phyloP scores from a whole-genome alignment of 37 sponge, comb jelly and placozoan genomes.

The Corticium candelabrum region DNA sequence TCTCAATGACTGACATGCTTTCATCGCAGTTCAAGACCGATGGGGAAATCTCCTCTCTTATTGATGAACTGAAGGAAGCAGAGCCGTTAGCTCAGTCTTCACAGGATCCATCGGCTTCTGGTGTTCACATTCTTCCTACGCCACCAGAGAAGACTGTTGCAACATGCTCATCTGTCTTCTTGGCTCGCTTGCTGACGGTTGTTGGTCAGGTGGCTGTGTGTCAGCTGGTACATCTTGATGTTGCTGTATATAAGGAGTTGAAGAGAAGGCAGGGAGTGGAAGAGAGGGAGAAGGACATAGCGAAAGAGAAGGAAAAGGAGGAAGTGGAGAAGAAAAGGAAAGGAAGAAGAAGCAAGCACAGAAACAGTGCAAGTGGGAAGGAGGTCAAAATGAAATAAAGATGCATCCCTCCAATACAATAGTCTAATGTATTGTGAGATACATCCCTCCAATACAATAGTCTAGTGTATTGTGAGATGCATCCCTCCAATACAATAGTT shows the following conservation, averaged over 20 bases:
- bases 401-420: no score
- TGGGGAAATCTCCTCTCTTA: background rate
- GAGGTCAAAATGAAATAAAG: background rate
- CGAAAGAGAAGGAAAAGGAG: background rate
- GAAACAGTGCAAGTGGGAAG: no score
- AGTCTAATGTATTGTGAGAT: no score
- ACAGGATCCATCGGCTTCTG: background rate
- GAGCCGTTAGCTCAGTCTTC: background rate
- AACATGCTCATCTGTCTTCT: slow-evolving; percentile 10
- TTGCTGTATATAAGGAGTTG: slow-evolving; percentile 25
- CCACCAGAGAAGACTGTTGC: background rate
- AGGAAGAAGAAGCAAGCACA: no score
- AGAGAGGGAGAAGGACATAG: slow-evolving; percentile 15
- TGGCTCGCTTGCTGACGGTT: slow-evolving; percentile 44
- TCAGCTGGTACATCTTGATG: slow-evolving; percentile 51
- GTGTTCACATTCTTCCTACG: background rate
- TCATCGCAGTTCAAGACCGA: background rate
- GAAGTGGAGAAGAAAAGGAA: slow-evolving; percentile 2
- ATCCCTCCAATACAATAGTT: no score
- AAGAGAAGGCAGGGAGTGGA: slow-evolving; percentile 35
- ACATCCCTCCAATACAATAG: no score
- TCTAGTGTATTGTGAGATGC: no score
- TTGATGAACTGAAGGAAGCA: background rate
- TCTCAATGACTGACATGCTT: slow-evolving; percentile 19
- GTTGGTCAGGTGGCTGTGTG: slow-evolving; percentile 44